Percentiles rank a stretch among this genome's conserved stretches.
phyloP scores from a whole-genome alignment of 2,113 vertebrate genomes.

The Pterophyllum scalare region DNA sequence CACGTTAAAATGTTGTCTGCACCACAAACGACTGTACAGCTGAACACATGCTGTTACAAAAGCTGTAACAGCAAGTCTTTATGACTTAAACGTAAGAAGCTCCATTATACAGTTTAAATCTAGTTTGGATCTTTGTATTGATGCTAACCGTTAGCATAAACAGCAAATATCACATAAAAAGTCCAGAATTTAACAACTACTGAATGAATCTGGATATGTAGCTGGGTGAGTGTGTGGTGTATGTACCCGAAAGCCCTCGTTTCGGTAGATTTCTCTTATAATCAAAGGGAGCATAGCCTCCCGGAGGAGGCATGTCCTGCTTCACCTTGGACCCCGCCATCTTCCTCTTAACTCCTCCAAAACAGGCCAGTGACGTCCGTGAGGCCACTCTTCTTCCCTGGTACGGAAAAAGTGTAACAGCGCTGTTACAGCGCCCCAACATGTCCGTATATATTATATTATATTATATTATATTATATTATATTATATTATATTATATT shows the following conservation, averaged over 20 bases:
- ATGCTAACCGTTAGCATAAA: slow-evolving; percentile 42
- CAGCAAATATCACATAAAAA: not conserved
- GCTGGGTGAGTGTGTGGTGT: not conserved
- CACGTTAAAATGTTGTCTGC: not conserved
- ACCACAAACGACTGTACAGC: not conserved
- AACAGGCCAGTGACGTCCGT: slow-evolving; percentile 42
- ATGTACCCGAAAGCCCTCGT: slow-evolving; percentile 89
- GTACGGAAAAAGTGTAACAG: fast-evolving
- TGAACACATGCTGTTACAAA: not conserved
- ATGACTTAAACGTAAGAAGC: fast-evolving
- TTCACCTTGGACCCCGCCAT: slow-evolving; percentile 96
- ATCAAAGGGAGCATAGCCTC: slow-evolving; percentile 90
- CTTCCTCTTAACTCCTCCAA: slow-evolving; percentile 39
- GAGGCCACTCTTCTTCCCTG: not conserved
- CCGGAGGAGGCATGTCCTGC: slow-evolving; percentile 95
- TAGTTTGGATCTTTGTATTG: not conserved
- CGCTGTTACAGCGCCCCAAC: slow-evolving; percentile 15
- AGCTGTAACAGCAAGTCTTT: too few species aligned
- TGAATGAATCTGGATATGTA: too few species aligned
- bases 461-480: not conserved
- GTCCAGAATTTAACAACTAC: fast-evolving
- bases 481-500: not conserved
- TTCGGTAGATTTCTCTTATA: slow-evolving; percentile 92
- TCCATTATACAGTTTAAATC: not conserved
- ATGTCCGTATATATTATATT: not conserved